A percentile compares a stretch with the other conserved stretches of the same genome.
These are phyloP conservation scores for Drosophila varians DNA, from an alignment of 1,140 invertebrate genomes.

Conservation along the genomic window DNA sequence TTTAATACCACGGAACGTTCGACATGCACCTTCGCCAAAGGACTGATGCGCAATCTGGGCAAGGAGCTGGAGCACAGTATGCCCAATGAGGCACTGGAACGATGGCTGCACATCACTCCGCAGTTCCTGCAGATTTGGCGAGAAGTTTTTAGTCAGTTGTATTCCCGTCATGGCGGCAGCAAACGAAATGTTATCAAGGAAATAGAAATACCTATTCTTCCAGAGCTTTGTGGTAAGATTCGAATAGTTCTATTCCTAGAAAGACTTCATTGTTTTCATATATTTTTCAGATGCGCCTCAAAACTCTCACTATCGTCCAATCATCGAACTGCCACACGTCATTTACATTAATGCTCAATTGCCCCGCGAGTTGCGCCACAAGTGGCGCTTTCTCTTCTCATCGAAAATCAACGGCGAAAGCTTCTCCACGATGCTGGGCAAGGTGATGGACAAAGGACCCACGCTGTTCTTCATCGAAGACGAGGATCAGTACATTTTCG, in stretches of 20 bases:
- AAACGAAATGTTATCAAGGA: constrained; percentile 71
- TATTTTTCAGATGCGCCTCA: constrained; percentile 62
- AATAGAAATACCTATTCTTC: constrained; percentile 79
- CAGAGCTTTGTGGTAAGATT: constrained; percentile 63
- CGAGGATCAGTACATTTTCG: constrained; percentile 92
- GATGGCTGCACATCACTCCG: constrained; percentile 77
- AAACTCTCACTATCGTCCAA: constrained; percentile 88
- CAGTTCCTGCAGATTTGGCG: constrained; percentile 84
- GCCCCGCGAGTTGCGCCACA: constrained; percentile 88
- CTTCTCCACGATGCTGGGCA: constrained; percentile 91
- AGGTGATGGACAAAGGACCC: constrained; percentile 91
- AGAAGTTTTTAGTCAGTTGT: constrained; percentile 85
- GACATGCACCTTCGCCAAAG: constrained; percentile 85
- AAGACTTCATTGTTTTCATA: constrained; percentile 1
- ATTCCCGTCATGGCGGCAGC: constrained; percentile 77
- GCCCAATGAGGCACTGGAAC: constrained; percentile 64
- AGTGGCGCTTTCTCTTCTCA: constrained; percentile 93
- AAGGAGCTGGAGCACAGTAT: constrained; percentile 69
- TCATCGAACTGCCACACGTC: constrained; percentile 90
- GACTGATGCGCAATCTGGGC: constrained; percentile 80
- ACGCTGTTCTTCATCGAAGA: constrained; percentile 92
- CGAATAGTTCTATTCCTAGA: background rate
- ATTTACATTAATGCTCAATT: constrained; percentile 91
- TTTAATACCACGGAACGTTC: constrained; percentile 84
- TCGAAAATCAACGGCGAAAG: constrained; percentile 92